Evolutionary conservation across 2,888 invertebrate species (phyloP), one percentile per base, ranked within the genome.

Genomic region (Hecatera dysodea): DNA sequence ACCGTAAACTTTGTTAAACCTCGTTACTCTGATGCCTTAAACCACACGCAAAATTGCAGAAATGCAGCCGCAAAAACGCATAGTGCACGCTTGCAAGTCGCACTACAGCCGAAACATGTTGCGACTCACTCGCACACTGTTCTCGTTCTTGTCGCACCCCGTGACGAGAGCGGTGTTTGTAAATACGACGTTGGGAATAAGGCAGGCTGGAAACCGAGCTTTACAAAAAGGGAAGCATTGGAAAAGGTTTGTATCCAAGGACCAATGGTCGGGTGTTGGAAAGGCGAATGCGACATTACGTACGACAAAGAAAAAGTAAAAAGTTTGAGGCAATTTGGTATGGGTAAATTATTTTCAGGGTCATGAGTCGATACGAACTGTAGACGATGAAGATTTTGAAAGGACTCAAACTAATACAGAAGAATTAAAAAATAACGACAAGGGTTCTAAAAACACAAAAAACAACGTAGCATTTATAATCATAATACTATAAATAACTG

Each of bases 21-120:
- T 6, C 3, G 55, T 22, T 7, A 36, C 24, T 57, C 57, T 42
- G 24, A 52, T 87, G 44, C 61, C 85, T 90, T 90, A 72, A 33
- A 72, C 93, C 90, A 85, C 64, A 75, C 67, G 74, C 74, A 78
- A 89, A 89, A 88, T 86, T 91, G 92, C 93, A 93, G 92, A 91
- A 92, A 93, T 91, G 90, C 91, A 87, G 87, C 88, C 89, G 87
- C 93, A 94, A 94, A 95, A 95, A 94, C 93, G 93, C 93, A 94
- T 94, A 94, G 93, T 91, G 94, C 93, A 94, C 95, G 93, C 91
- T 91, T 92, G 91, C 75, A 72, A 77, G 76, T 82, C 80, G 93
- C 91, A 89, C 90, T 86, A 82, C 71, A 82, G 80, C 91, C 90
- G 83, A 91, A 93, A 90, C 89, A 74, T 84, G 77, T 75, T 79